Conservation (phyloP, 2,888 invertebrate species). For the Chloroclystis v-ata region DNA sequence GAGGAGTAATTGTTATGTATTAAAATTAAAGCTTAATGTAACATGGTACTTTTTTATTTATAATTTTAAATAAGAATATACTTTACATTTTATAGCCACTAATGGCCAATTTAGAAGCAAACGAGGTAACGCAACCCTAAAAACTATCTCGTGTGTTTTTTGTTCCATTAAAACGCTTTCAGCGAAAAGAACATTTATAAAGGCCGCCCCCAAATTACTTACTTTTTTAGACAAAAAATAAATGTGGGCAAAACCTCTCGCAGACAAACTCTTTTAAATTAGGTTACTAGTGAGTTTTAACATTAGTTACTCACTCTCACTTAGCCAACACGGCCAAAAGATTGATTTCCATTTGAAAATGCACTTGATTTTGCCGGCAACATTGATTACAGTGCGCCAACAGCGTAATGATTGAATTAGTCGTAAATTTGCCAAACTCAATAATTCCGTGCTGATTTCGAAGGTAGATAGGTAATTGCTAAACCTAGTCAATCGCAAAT, state of each 20-base stretch:
- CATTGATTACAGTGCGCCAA: not conserved
- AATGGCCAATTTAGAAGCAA: slow-evolving; percentile 12
- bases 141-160: slow-evolving; percentile 13
- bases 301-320: too few species aligned
- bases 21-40: too few species aligned
- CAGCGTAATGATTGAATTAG: not conserved
- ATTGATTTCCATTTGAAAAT: too few species aligned
- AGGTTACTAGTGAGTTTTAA: too few species aligned
- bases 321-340: too few species aligned
- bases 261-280: not conserved
- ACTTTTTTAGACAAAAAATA: slow-evolving; percentile 3
- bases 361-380: too few species aligned
- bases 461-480: slow-evolving; percentile 29
- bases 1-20: too few species aligned
- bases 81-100: slow-evolving; percentile 2
- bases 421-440: not conserved
- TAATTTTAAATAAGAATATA: not conserved
- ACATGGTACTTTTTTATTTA: too few species aligned
- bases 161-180: slow-evolving; percentile 17
- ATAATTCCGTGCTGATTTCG: slow-evolving; percentile 8
- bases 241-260: slow-evolving; percentile 1
- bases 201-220: slow-evolving; percentile 7
- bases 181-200: slow-evolving; percentile 13
- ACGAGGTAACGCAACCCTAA: slow-evolving; percentile 10
- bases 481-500: slow-evolving; percentile 37